Base-by-base conservation (phyloP, 2,888 invertebrate species). In the Agriopis aurantiaria region DNA sequence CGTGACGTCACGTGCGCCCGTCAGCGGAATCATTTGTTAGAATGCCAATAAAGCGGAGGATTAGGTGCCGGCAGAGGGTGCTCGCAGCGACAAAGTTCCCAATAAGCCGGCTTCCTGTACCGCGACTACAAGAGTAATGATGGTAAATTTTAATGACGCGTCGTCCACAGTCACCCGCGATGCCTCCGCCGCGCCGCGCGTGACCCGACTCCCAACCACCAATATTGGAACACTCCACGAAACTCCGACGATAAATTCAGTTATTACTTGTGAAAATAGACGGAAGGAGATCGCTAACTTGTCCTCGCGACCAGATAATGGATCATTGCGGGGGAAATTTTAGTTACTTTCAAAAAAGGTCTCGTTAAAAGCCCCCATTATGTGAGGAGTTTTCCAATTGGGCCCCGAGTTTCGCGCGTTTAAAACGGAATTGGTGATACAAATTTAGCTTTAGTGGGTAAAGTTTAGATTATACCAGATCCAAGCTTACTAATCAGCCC, bases 191-290 rank as follows among this genome's bases (percentile, higher is more conserved):
- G 71, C 78, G 83, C 76, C 78, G 85, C 78, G 78, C 89, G 93
- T 94, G 93, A 92, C 88, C 84, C 58, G 92, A 91, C 88, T 93
- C 69, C 76, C 82, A 82, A 86, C 82, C 85, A 76, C 81, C 84
- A 83, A 92, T 93, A 93, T 93, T 92, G 91, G 91, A 91, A 91
- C 88, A 88, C 88, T 87, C 82, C 76, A 82, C 88, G 86, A 93
- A 93, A 93, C 91, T 93, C 93, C 89, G 87, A 88, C 93, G 93
- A 94, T 93, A 94, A 94, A 94, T 94, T 93, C 90, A 93, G 94
- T 93, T 94, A 94, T 94, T 94, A 93, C 93, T 93, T 93, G 92
- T 92, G 92, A 93, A 94, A 94, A 94, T 93, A 93, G 92, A 92
- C 90, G 93, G 89, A 92, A 93, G 90, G 89, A 92, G 93, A 93